Evolutionary conservation across 2,113 vertebrate genomes (phyloP), one percentile per base, ranked within the genome.

Genomic region (Spermophilus dauricus): DNA sequence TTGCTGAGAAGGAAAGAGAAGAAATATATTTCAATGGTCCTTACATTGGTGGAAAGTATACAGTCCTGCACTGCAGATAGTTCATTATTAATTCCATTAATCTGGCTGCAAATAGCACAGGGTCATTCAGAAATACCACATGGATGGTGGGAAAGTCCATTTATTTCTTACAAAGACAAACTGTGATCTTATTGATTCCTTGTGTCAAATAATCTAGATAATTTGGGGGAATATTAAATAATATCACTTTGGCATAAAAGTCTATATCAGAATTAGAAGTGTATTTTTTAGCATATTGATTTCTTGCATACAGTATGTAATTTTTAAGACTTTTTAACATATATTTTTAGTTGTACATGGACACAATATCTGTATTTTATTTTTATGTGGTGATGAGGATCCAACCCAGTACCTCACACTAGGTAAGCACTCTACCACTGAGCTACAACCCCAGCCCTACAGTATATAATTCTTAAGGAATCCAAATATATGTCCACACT

Each of bases 221-320:
- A 73, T 34, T 75, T 69, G 56, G 73, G 28, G 12, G 67, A 76
- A 45, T 76, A 75, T 67, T 82, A 87, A 96, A 85, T 93, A 85
- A 80, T 83, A 37, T 28, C 72, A 85, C 34, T 95, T 86, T 51
- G 56, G 28, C 39, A 76, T 89, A 93, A 95, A 89, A 95, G 37
- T 4, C 39, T 76, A 65, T 84, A 63, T 92, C 28, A 81, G 77
- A 86, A 93, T 86, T 76, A 73, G 42, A 86, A 39, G 32, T 56
- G 3, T 86, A 28, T 24, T 53, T 53, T 95, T 53, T 63, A 95
- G 48, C 58, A 53, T 86, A 76, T 90, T 81, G 51, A 75, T 76
- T 89, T 89, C 37, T 89, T 32, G 42, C 4, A 80, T 39, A 73
- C 34, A 61, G 28, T 86, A 53, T 42, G 37, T 48, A 86, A 53